phyloP scores from a whole-genome alignment of 2,888 invertebrate species.

The Platycnemis pennipes region DNA sequence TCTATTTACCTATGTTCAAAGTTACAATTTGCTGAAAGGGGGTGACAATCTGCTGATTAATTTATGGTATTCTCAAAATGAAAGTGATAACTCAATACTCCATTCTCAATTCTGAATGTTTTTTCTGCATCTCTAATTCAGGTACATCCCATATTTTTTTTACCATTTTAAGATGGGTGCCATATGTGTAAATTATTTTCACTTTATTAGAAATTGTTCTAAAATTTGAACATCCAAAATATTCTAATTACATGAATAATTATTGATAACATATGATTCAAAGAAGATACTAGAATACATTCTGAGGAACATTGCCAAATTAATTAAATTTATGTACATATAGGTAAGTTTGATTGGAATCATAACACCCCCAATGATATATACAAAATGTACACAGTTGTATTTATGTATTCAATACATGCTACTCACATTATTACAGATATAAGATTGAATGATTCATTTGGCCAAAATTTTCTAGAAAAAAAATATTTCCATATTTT shows the following conservation, averaged over 20 bases:
- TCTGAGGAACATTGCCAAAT: slow-evolving; percentile 64
- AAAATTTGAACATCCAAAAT: slow-evolving; percentile 47
- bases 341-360: slow-evolving; percentile 65
- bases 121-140: slow-evolving; percentile 57
- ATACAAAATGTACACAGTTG: slow-evolving; percentile 66
- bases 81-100: slow-evolving; percentile 46
- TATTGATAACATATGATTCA: slow-evolving; percentile 32
- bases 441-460: slow-evolving; percentile 62
- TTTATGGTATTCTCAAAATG: neutral
- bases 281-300: slow-evolving; percentile 37
- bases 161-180: slow-evolving; percentile 37
- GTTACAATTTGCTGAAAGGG: slow-evolving; percentile 53
- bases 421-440: slow-evolving; percentile 66
- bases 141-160: slow-evolving; percentile 57
- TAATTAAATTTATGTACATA: slow-evolving; percentile 63
- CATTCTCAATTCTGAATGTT: neutral
- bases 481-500: slow-evolving; percentile 65
- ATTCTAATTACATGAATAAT: slow-evolving; percentile 66
- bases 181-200: slow-evolving; percentile 35
- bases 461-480: slow-evolving; percentile 67
- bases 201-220: slow-evolving; percentile 44
- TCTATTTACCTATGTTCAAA: slow-evolving; percentile 58
- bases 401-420: slow-evolving; percentile 65
- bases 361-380: slow-evolving; percentile 67
- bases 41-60: slow-evolving; percentile 16